Evolutionary conservation across 2,797 vertebrate genomes (phyloP).

Genomic region (Coranthus polyacanthus): DNA sequence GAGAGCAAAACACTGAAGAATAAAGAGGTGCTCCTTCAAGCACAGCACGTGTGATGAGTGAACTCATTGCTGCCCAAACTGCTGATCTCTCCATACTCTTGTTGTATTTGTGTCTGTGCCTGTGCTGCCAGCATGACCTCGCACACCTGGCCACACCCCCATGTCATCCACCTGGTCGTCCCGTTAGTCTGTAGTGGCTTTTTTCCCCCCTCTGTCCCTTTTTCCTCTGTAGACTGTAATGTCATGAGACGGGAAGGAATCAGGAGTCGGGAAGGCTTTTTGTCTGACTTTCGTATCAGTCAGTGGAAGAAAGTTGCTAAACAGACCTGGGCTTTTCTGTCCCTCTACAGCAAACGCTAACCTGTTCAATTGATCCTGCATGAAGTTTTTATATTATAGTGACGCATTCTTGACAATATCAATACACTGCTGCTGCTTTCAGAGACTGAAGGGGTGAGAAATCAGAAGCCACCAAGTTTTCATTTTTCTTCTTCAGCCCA

Average conservation of each 20-base stretch:
- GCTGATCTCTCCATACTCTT: conserved; percentile 55
- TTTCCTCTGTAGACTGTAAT: conserved; percentile 25
- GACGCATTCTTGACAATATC: conserved; percentile 57
- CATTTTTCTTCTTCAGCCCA: conserved; percentile 17
- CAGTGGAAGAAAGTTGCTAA: conserved; percentile 21
- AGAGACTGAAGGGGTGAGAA: conserved; percentile 58
- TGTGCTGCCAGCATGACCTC: conserved; percentile 80
- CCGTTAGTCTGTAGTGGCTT: conserved; percentile 58
- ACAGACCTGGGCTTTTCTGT: conserved; percentile 18
- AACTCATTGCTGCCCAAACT: conserved; percentile 42
- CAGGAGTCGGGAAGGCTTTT: conserved; percentile 38
- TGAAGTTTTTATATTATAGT: conserved; percentile 67
- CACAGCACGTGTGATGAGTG: conserved; percentile 36
- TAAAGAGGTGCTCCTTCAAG: conserved; percentile 47
- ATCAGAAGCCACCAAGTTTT: conserved; percentile 50
- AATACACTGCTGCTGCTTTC: conserved; percentile 70
- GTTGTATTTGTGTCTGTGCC: conserved; percentile 73
- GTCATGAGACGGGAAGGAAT: conserved; percentile 9
- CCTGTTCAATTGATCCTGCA: conserved; percentile 67
- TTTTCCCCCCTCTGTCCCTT: conserved; percentile 11
- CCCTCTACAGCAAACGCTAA: conserved; percentile 37
- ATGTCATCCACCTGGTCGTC: conserved; percentile 46
- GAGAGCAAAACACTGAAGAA: conserved; percentile 39
- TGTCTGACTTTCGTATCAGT: too few species aligned
- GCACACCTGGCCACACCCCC: conserved; percentile 58